Conservation (phyloP, 2,888 invertebrate genomes). For the Philonicus albiceps region DNA sequence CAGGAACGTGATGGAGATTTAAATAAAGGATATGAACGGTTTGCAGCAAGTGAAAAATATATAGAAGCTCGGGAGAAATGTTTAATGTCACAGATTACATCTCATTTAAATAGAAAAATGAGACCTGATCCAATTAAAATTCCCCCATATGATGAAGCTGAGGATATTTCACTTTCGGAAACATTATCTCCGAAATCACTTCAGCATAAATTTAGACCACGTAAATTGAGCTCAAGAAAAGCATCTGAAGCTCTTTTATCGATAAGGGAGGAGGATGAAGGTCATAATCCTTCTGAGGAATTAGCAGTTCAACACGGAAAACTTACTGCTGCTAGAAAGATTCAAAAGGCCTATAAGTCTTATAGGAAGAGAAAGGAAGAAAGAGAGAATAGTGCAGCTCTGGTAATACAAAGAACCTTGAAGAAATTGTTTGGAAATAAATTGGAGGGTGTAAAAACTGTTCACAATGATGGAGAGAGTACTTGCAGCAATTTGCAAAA, state of each 20-base stretch:
- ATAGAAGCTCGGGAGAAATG: neutral
- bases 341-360: constrained; percentile 37
- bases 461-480: neutral
- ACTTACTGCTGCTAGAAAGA: constrained; percentile 45
- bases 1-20: constrained; percentile 61
- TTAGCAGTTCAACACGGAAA: constrained; percentile 47
- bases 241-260: constrained; percentile 41
- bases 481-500: neutral
- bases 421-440: constrained; percentile 62
- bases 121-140: neutral
- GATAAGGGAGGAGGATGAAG: constrained; percentile 39
- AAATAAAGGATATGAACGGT: constrained; percentile 55
- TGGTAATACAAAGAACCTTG: constrained; percentile 69
- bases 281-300: neutral
- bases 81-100: neutral
- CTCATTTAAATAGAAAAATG: neutral
- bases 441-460: neutral
- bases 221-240: constrained; percentile 41
- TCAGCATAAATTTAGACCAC: constrained; percentile 34
- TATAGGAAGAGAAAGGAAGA: constrained; percentile 49
- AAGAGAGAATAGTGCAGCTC: constrained; percentile 65
- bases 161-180: neutral
- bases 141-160: neutral
- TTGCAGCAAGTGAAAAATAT: constrained; percentile 27
- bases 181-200: neutral